Evolutionary conservation across 1,140 invertebrate genomes (phyloP), one percentile per base, ranked within the genome.

Genomic region (Battus philenor): DNA sequence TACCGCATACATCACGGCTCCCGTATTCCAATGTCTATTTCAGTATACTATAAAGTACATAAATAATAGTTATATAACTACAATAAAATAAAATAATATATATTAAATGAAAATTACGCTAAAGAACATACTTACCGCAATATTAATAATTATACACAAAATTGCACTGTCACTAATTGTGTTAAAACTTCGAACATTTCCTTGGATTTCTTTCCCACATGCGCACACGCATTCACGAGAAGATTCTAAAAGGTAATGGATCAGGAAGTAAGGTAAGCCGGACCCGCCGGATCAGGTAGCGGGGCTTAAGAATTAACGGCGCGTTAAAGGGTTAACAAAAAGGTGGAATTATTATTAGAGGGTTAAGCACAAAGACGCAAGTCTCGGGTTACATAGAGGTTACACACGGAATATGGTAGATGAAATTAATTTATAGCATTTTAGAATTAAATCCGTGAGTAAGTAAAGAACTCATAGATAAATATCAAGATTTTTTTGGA

Each of bases 301-400:
- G 60, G 57, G 62, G 61, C 47, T 58, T 70, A 73, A 78, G 76
- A 77, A 78, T 75, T 78, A 80, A 59, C 46, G 56, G 48, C 55
- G 68, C 68, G 76, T 68, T 59, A 71, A 79, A 72, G 76, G 79
- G 79, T 83, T 83, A 83, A 74, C 62, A 75, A 82, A 65, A 81
- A 83, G 63, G 66, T 68, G 53, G 72, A 70, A 75, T 83, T 81
- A 82, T 80, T 80, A 77, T 75, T 77, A 71, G 15, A 67, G 66
- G 69, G 73, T 72, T 75, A 77, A 73, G 58, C 34, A 61, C 58
- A 74, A 75, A 64, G 53, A 60, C 53, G 53, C 33, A 57, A 62
- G 63, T 57, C 50, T 69, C 47, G 62, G 66, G 71, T 81, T 77
- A 69, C 60, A 39, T 48, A 50, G 52, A 68, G 61, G 54, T 66